Evolutionary conservation across 2,113 vertebrate genomes (phyloP).

Genomic region (Sturnus vulgaris): DNA sequence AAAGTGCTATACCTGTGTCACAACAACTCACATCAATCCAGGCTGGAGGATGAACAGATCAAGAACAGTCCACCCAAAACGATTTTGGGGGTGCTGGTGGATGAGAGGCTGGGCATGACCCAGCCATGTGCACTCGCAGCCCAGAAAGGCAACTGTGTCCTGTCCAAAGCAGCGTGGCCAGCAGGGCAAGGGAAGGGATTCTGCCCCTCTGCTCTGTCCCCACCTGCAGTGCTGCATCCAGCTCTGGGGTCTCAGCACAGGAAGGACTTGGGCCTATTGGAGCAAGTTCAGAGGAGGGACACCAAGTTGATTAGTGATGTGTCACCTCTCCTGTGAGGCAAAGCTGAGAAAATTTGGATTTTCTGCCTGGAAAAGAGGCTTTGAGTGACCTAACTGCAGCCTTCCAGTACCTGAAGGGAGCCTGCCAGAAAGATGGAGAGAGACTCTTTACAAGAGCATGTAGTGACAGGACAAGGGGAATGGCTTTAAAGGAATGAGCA

Average conservation of each 20-base stretch:
- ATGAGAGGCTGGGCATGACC: neutral
- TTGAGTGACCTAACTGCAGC: neutral
- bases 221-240: neutral
- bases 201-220: neutral
- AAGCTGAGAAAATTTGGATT: neutral
- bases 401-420: neutral
- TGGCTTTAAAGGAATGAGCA: neutral
- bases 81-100: neutral
- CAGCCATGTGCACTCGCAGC: accelerated
- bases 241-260: neutral
- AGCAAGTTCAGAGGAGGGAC: accelerated
- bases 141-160: accelerated
- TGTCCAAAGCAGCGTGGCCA: accelerated
- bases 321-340: neutral
- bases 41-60: no score
- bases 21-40: accelerated
- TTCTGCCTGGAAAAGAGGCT: neutral
- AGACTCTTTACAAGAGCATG: neutral
- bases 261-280: no score
- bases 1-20: neutral
- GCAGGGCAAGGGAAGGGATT: neutral
- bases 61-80: neutral
- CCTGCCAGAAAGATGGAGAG: neutral
- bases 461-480: neutral
- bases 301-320: neutral